These are phyloP conservation scores for Agrotis segetum DNA, from an alignment of 2,888 invertebrate genomes.

Conservation along the genomic window DNA sequence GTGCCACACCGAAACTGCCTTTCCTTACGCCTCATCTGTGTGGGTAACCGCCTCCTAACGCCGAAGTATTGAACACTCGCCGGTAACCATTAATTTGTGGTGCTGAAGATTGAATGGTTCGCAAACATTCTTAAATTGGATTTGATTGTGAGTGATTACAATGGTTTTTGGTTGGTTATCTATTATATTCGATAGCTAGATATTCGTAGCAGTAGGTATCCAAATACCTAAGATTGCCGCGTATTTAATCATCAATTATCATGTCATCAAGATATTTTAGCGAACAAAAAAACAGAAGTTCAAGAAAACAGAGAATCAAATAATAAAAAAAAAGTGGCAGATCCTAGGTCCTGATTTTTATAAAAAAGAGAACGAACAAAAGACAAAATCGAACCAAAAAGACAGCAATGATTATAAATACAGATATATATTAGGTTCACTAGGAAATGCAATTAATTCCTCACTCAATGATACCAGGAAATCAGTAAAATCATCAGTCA, in stretches of 20 bases:
- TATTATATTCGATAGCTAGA: neutral
- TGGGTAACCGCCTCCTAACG: slow-evolving; percentile 67
- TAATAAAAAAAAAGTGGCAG: too few relatives aligned
- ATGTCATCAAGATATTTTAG: neutral
- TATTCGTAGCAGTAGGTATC: too few relatives aligned
- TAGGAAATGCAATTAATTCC: slow-evolving; percentile 15
- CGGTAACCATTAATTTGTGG: slow-evolving; percentile 63
- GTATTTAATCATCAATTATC: neutral
- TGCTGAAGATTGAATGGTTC: slow-evolving; percentile 64
- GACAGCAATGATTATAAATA: neutral
- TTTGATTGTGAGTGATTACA: slow-evolving; percentile 17
- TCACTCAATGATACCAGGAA: slow-evolving; percentile 28
- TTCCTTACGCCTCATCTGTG: slow-evolving; percentile 69
- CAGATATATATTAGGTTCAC: neutral
- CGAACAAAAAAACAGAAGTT: neutral
- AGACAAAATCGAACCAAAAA: neutral
- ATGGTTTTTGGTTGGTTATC: neutral
- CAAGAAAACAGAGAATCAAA: too few relatives aligned
- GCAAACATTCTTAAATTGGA: slow-evolving; percentile 42
- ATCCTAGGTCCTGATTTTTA: neutral
- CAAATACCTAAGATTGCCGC: too few relatives aligned
- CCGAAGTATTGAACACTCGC: slow-evolving; percentile 53
- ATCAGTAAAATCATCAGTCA: slow-evolving; percentile 7
- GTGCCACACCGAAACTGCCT: slow-evolving; percentile 70
- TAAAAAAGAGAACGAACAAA: neutral